Conservation (phyloP, 37 sponge, comb jelly and placozoan species). For the Corticium candelabrum region DNA sequence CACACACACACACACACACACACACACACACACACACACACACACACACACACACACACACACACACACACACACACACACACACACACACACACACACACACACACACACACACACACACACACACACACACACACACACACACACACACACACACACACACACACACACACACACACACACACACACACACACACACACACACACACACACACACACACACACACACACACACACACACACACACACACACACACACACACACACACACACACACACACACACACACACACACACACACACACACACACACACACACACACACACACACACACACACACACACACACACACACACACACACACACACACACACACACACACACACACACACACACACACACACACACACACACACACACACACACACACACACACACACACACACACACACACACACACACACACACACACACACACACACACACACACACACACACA, state of each 20-base stretch:
- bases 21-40: conserved; percentile 10
- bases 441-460: conserved; percentile 20
- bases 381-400: conserved; percentile 5
- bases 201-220: conserved; percentile 5
- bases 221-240: conserved; percentile 5
- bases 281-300: conserved; percentile 5
- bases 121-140: conserved; percentile 5
- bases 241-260: conserved; percentile 5
- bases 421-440: conserved; percentile 11
- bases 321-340: conserved; percentile 5
- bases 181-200: conserved; percentile 5
- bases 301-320: conserved; percentile 5
- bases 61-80: conserved; percentile 5
- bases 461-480: conserved; percentile 20
- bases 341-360: conserved; percentile 5
- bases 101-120: conserved; percentile 5
- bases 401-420: conserved; percentile 5
- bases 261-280: conserved; percentile 5
- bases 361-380: conserved; percentile 5
- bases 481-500: conserved; percentile 20
- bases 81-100: conserved; percentile 5
- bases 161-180: conserved; percentile 5
- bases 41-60: conserved; percentile 5
- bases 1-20: conserved; percentile 20
- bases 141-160: conserved; percentile 5